Evolutionary conservation across 1,140 invertebrate species (phyloP).

Genomic region (Orius insidiosus): DNA sequence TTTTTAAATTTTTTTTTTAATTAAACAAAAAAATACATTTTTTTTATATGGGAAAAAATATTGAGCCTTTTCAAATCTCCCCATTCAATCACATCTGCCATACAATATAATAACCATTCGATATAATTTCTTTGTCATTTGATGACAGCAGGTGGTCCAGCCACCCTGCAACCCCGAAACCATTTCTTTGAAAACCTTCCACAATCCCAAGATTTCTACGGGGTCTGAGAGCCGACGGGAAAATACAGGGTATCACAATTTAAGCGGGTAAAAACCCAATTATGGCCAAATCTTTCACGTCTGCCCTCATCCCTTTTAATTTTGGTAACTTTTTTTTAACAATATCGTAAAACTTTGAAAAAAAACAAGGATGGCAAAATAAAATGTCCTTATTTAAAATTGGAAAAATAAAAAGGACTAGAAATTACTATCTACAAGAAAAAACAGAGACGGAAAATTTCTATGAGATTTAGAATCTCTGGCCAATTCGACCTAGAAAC

Average conservation of each 20-base stretch:
- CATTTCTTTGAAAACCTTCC: no score
- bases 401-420: background rate
- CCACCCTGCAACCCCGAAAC: background rate
- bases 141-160: constrained; percentile 1
- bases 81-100: background rate
- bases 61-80: background rate
- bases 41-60: no score
- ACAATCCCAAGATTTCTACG: background rate
- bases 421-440: background rate
- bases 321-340: background rate
- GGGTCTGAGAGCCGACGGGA: background rate
- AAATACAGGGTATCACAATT: constrained; percentile 1
- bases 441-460: constrained; percentile 10
- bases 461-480: constrained; percentile 12
- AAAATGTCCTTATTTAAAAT: constrained; percentile 1
- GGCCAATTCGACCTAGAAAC: constrained; percentile 1
- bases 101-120: background rate
- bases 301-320: background rate
- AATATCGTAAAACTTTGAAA: background rate
- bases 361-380: constrained; percentile 1
- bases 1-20: no score
- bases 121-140: background rate
- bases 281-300: background rate
- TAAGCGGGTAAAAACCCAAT: background rate
- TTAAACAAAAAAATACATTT: no score